phyloP scores from a whole-genome alignment of 2,113 vertebrate species.

The Amazona guildingii region DNA sequence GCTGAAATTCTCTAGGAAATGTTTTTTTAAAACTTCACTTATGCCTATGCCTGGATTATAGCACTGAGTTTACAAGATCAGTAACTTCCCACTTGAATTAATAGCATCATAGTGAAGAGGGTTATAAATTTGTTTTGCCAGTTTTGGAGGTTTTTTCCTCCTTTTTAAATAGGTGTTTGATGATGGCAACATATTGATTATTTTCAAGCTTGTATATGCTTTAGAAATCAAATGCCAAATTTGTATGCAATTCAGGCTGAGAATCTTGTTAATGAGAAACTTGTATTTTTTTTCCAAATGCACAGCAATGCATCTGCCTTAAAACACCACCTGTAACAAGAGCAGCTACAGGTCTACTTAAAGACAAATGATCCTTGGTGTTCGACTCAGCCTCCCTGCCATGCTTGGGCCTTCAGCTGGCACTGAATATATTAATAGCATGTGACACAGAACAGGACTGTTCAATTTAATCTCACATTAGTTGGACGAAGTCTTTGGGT shows the following conservation, averaged over 20 bases:
- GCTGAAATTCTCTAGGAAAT: neutral
- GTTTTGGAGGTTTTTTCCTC: neutral
- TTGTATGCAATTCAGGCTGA: neutral
- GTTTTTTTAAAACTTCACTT: neutral
- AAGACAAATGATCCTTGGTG: neutral
- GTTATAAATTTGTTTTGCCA: neutral
- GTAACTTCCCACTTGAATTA: neutral
- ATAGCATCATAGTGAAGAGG: neutral
- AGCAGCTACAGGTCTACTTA: neutral
- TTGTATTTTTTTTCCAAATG: neutral
- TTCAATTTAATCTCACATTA: neutral
- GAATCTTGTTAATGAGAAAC: neutral
- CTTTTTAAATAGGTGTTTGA: neutral
- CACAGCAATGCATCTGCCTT: neutral
- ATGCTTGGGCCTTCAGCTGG: neutral
- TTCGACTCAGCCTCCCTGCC: neutral
- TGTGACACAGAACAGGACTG: neutral
- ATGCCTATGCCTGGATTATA: neutral
- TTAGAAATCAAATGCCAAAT: neutral
- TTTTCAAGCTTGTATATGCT: neutral
- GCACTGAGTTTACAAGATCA: neutral
- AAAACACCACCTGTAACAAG: neutral
- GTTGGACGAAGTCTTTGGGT: neutral
- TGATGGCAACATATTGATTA: neutral
- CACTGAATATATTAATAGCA: accelerated